These are phyloP conservation scores for Dyspetes luteomarginatus DNA, from an alignment of 2,888 invertebrate species.

Conservation along the genomic window DNA sequence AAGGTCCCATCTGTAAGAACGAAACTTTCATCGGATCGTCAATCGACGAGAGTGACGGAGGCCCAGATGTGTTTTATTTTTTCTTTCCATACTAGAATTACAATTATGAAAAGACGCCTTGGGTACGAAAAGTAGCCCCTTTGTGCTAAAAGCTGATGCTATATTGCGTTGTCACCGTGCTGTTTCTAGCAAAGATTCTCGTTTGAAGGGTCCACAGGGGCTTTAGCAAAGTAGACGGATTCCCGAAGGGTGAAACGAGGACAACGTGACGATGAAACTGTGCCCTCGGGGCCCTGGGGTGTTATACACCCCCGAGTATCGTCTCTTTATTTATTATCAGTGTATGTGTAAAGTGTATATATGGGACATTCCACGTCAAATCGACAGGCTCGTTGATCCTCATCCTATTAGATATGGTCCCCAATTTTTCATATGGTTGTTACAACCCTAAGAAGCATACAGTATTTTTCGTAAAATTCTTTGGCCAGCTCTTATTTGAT, in stretches of 20 bases:
- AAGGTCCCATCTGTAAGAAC: constrained; percentile 32
- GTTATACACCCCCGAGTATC: constrained; percentile 45
- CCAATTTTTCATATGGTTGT: too few species aligned
- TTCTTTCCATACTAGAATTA: constrained; percentile 20
- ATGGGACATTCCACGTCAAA: too few species aligned
- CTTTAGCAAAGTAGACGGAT: constrained; percentile 49
- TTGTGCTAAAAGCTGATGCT: too few species aligned
- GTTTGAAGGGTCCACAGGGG: constrained; percentile 37
- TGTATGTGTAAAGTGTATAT: neutral
- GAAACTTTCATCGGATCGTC: constrained; percentile 22
- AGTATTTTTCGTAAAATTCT: too few species aligned
- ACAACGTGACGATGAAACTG: constrained; percentile 40
- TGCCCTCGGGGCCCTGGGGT: constrained; percentile 34
- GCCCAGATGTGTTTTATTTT: constrained; percentile 50
- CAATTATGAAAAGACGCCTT: constrained; percentile 22
- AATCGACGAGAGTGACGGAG: constrained; percentile 24
- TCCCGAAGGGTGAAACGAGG: constrained; percentile 53
- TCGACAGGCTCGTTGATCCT: too few species aligned
- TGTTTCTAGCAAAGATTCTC: constrained; percentile 45
- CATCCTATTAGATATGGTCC: too few species aligned
- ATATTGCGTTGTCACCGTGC: too few species aligned
- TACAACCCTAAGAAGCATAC: too few species aligned
- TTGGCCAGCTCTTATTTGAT: too few species aligned
- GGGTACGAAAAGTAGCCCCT: constrained; percentile 6
- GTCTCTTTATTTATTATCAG: constrained; percentile 17